Evolutionary conservation across 2,113 vertebrate genomes (phyloP).

Genomic region (Pelobates fuscus): DNA sequence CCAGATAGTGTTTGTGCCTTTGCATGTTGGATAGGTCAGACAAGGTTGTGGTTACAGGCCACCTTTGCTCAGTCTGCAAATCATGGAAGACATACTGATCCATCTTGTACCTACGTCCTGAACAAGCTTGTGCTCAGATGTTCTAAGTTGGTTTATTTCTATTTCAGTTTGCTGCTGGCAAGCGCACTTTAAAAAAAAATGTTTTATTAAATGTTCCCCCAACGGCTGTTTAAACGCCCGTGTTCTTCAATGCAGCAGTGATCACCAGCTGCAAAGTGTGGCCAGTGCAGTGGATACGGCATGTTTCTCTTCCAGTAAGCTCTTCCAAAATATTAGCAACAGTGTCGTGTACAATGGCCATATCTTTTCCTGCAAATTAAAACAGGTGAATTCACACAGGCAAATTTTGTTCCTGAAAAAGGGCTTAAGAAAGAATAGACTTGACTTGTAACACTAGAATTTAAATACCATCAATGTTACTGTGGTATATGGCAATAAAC

Average conservation of each 20-base stretch:
- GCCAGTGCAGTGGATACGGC: not conserved
- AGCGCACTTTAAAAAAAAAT: not conserved
- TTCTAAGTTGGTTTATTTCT: not conserved
- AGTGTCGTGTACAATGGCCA: not conserved
- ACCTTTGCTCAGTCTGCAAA: slow-evolving; percentile 1
- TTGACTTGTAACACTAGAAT: too few species aligned
- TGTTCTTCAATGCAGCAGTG: not conserved
- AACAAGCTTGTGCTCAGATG: not conserved
- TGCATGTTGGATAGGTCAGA: not conserved
- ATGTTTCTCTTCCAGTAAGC: too few species aligned
- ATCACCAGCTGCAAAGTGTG: not conserved
- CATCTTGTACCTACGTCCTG: slow-evolving; percentile 9
- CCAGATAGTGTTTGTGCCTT: not conserved
- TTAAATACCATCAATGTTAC: too few species aligned
- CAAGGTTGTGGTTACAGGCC: not conserved
- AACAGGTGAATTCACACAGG: too few species aligned
- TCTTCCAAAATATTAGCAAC: not conserved
- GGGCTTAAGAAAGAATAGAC: too few species aligned
- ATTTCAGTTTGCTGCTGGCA: not conserved
- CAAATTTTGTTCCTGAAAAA: too few species aligned
- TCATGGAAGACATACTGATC: not conserved
- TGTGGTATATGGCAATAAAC: too few species aligned
- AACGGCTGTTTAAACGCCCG: not conserved
- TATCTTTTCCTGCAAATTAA: not conserved
- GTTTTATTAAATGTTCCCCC: not conserved